Base-by-base conservation (phyloP, 2,888 invertebrate genomes). In the Galerucella calmariensis region DNA sequence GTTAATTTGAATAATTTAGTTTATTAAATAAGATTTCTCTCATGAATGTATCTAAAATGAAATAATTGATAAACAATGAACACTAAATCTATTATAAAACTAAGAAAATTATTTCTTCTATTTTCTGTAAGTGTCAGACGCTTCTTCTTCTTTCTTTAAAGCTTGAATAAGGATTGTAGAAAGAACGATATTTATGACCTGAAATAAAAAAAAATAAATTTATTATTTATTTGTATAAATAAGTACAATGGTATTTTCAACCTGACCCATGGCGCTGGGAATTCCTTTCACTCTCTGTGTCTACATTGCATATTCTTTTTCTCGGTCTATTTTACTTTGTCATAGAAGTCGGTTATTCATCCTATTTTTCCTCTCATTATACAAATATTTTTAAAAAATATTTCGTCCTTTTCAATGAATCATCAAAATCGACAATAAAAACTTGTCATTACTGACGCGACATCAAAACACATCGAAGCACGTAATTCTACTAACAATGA, bases 131-230 rank as follows among this genome's bases (percentile, higher is more conserved):
- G 81, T 72, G 9, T 82, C 82, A 11, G 82, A 79, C 72, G 81
- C 81, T 72, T 93, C 91, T 80, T 94, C 93, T 88, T 95, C 94
- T 84, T 93, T 94, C 84, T 91, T 92, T 44, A 95, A 89, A 2
- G 94, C 94, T 86, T 93, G 92, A 11, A 93, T 90, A 14, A 95
- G 89, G 12, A 94, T 89, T 61, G 93, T 81, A 1, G 93, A 91
- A 88, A 95, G 90, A 0, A 93, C 94, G 8, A 90, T 91, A 82
- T 94, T 92, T 71, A 95, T 87, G 24, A 82, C 79, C 82, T 82
- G 76, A 27, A 82, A 82, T 59, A 78, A 77, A 72, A 74, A 41
- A 73, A 59, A 44, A 44, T 41, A 5, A 41, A 35, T 20, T 35
- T 41, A 41, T 6, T 6, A 6, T 6, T 35, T 6, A 35, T 41